A percentile compares a stretch with the other conserved stretches of the same genome.
Conservation (phyloP, 2,797 vertebrate species). For the Adrianichthys oophorus region DNA sequence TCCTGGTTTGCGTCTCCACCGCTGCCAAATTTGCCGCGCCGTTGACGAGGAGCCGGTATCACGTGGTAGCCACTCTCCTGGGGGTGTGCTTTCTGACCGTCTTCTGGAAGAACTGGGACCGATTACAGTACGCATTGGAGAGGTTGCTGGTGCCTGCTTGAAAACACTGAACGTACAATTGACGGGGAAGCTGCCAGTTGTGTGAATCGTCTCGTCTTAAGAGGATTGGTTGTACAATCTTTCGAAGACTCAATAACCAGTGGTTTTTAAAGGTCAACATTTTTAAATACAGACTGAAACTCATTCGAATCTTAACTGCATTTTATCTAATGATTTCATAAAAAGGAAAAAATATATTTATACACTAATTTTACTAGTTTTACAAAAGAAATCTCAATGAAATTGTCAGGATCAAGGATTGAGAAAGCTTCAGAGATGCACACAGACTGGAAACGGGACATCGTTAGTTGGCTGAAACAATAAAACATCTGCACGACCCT, state of each 20-base stretch:
- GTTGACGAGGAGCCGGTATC: conserved; percentile 89
- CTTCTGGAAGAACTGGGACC: conserved; percentile 95
- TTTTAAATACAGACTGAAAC: conserved; percentile 47
- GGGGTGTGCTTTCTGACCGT: conserved; percentile 84
- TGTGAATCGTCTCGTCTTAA: conserved; percentile 28
- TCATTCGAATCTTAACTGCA: conserved; percentile 50
- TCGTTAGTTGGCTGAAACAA: not conserved
- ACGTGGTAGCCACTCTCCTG: conserved; percentile 85
- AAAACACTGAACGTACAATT: conserved; percentile 31
- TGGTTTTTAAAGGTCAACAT: conserved; percentile 24
- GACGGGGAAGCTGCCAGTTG: conserved; percentile 19
- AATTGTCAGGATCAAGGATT: conserved; percentile 13
- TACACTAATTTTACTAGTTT: conserved; percentile 29
- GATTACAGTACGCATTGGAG: conserved; percentile 79
- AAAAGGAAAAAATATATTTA: conserved; percentile 43
- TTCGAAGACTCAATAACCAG: conserved; percentile 35
- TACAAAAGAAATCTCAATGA: conserved; percentile 8
- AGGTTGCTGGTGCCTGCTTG: conserved; percentile 83
- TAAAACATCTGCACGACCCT: too few species aligned
- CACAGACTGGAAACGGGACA: conserved; percentile 21
- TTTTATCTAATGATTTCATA: conserved; percentile 38
- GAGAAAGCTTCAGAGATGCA: not conserved
- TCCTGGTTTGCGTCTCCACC: conserved; percentile 96
- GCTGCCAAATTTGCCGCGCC: conserved; percentile 92
- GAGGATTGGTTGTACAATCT: conserved; percentile 75